Conservation (phyloP, 1,140 invertebrate genomes). For the Ephestia elutella region DNA sequence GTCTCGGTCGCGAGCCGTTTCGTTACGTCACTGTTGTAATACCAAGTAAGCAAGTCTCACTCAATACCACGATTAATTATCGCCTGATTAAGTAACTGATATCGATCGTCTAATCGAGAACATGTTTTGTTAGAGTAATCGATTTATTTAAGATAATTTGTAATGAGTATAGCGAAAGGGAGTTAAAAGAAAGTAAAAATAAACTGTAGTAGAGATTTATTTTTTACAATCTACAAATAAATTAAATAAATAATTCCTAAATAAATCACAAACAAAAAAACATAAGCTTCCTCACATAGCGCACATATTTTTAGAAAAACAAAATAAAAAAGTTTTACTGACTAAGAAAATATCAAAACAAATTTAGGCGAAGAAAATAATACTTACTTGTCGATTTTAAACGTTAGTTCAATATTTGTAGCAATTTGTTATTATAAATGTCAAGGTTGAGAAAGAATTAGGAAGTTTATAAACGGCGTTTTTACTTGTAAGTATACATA, state of each 20-base stretch:
- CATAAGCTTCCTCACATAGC: background rate
- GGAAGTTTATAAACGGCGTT: too few relatives aligned
- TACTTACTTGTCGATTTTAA: too few relatives aligned
- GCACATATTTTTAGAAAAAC: too few relatives aligned
- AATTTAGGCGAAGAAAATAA: too few relatives aligned
- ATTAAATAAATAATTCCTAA: background rate
- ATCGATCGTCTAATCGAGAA: background rate
- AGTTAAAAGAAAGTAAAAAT: background rate
- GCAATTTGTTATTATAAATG: too few relatives aligned
- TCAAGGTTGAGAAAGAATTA: too few relatives aligned
- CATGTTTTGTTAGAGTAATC: background rate
- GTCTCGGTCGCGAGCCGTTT: constrained; percentile 11
- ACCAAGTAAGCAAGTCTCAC: background rate
- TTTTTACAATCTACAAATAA: background rate
- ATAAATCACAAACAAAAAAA: background rate
- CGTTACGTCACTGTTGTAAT: constrained; percentile 11
- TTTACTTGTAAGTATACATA: too few relatives aligned
- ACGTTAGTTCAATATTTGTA: too few relatives aligned
- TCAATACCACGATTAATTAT: constrained; percentile 1
- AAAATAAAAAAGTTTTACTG: too few relatives aligned
- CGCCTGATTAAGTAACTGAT: constrained; percentile 2
- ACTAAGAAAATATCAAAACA: too few relatives aligned
- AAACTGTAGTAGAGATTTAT: background rate
- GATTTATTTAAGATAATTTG: background rate
- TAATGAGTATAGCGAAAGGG: background rate